phyloP scores from a whole-genome alignment of 2,888 invertebrate species.

The Salticus scenicus region DNA sequence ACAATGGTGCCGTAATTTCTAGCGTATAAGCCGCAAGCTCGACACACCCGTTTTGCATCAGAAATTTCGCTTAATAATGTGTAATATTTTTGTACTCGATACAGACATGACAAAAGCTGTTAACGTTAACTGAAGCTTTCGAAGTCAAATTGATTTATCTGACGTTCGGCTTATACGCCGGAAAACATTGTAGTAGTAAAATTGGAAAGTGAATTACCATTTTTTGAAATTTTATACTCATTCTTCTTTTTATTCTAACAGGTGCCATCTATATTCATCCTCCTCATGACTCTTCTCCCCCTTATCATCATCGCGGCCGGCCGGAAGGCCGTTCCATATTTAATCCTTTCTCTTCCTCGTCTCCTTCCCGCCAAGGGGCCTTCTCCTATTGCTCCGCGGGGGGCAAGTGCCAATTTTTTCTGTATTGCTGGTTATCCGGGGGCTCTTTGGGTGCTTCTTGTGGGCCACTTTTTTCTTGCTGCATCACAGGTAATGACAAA shows the following conservation, averaged over 20 bases:
- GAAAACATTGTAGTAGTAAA: no score
- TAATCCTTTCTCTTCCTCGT: constrained; percentile 15
- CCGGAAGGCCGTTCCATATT: constrained; percentile 25
- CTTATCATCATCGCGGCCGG: not conserved
- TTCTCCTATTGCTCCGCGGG: constrained; percentile 71
- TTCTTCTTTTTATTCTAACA: not conserved
- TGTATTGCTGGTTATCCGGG: constrained; percentile 72
- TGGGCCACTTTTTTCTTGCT: constrained; percentile 72
- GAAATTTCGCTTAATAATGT: no score
- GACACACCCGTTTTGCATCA: no score
- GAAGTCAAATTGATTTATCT: no score
- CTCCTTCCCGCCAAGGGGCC: constrained; percentile 40
- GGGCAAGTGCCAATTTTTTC: constrained; percentile 72
- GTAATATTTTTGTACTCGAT: no score
- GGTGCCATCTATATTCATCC: constrained; percentile 61
- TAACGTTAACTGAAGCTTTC: no score
- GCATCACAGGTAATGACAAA: constrained; percentile 67
- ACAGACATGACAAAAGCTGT: no score
- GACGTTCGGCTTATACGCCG: no score
- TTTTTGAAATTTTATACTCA: not conserved
- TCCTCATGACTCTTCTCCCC: constrained; percentile 14
- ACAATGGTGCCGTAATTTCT: no score
- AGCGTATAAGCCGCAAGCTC: no score
- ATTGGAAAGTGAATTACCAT: no score
- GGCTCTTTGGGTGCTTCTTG: constrained; percentile 72